Evolutionary conservation across 2,888 invertebrate species (phyloP), one percentile per base, ranked within the genome.

Genomic region (Odontothrips loti): DNA sequence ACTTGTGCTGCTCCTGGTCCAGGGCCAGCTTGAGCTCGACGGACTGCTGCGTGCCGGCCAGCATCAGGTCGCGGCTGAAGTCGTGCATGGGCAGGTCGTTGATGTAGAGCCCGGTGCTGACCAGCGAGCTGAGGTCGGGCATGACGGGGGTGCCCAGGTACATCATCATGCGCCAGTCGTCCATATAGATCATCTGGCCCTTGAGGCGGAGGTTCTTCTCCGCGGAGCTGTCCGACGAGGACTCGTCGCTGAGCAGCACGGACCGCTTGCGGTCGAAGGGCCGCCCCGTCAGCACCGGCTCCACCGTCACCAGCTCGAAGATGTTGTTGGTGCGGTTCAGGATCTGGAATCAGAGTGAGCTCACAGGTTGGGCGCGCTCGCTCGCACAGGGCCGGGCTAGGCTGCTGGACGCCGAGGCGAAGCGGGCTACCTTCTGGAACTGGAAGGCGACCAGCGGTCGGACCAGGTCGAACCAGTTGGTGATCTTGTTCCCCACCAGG

Each of bases 81-180:
- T 99, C 99, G 86, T 99, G 98, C 95, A 99, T 96, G n/a, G 98
- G 98, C 80, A 99, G 90, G 88, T 99, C 99, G 86, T 99, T 99
- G 86, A 99, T 97, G 87, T 96, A 99, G 0, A 99, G 91, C 0
- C 98, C 98, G 0, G 97, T 95, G 79, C 94, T 94, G 83, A 97
- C 95, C 85, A 99, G 91, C 0, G 96, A 94, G n/a, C 95, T 94
- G 80, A 98, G 89, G 87, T 97, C 96, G 0, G 96, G 95, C 96
- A 98, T 96, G 51, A 98, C 96, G 0, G 98, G 98, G 0, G 98
- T 97, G 11, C 97, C 97, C 80, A 99, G 89, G 86, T 97, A 99
- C 92, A 98, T 95, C 89, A 99, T 96, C 93, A 97, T 95, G 83
- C 95, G 92, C 99, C 99, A 99, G 86, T 97, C 96, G 84, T 96